Evolutionary conservation across 2,113 vertebrate genomes (phyloP), one percentile per base, ranked within the genome.

Genomic region (Peromyscus californicus): DNA sequence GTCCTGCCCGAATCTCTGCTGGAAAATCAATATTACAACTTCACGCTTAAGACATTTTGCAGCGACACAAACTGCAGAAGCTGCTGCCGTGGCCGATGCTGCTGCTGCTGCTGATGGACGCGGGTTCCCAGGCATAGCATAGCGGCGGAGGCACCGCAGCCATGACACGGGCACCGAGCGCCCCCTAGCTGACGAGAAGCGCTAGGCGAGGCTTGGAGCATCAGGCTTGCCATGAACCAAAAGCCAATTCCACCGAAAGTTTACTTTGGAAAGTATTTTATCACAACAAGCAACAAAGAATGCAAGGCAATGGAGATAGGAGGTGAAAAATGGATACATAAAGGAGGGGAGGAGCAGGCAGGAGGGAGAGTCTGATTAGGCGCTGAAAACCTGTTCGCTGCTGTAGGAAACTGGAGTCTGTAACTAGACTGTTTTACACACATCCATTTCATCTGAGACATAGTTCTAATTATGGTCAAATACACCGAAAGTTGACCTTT

Each of bases 151-250:
- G 84, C 93, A 36, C 70, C 65, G 26, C 54, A 72, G 90, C 36
- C 97, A 98, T 98, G 89, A 91, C 76, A 97, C 98, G 88, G 98
- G 98, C 98, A 96, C 95, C 33, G 98, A 98, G 99, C 99, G 98
- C 99, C 99, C 99, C 98, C 99, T 99, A 99, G 99, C 98, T 90
- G 99, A 91, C 98, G 90, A 7, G 7, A 6, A 39, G 90, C 94
- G 98, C 92, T 97, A 98, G 95, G 10, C 95, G 21, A 83, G 13
- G 87, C 82, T 89, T 76, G 29, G 96, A 93, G 70, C 29, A 89
- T 61, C 70, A 84, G 96, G 67, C 98, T 96, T 65, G 93, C 96
- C 69, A 90, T 91, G 94, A 29, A 93, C 97, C 86, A 65, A 90
- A 89, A 98, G 97, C 96, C 98, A 91, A 93, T 54, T 72, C 96